These are phyloP conservation scores for Rhegmatorhina hoffmannsi DNA, from an alignment of 2,113 vertebrate genomes.

Conservation along the genomic window DNA sequence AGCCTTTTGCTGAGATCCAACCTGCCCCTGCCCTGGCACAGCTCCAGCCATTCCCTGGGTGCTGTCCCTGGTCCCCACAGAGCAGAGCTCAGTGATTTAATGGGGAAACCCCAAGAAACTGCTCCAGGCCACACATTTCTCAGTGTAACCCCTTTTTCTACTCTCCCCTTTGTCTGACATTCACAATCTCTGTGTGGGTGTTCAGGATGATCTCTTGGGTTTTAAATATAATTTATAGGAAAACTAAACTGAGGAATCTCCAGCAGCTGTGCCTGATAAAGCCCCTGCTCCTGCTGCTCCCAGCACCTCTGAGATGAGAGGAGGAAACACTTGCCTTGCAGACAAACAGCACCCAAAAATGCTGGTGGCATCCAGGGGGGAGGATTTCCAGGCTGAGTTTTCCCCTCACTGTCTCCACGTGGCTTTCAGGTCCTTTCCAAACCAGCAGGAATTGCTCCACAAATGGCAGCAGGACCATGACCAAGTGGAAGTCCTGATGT, in stretches of 20 bases:
- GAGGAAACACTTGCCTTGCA: background rate
- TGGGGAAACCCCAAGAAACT: background rate
- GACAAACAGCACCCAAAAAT: background rate
- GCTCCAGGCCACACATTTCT: background rate
- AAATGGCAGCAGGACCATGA: background rate
- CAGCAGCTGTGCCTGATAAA: background rate
- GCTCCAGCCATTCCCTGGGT: background rate
- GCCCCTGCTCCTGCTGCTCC: background rate
- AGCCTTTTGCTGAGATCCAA: background rate
- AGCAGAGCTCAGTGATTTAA: background rate
- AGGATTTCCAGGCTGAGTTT: background rate
- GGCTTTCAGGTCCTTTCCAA: background rate
- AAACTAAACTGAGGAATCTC: background rate
- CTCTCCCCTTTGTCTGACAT: accelerated
- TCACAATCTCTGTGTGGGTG: accelerated
- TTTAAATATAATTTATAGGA: background rate
- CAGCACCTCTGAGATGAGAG: background rate
- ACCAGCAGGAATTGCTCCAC: background rate
- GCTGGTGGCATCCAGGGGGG: background rate
- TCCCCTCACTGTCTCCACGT: background rate
- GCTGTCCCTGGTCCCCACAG: background rate
- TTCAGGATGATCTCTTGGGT: background rate
- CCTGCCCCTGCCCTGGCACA: background rate
- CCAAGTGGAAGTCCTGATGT: background rate
- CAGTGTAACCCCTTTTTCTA: background rate